Evolutionary conservation across 1,140 invertebrate species (phyloP), one percentile per base, ranked within the genome.

Genomic region (Cephus cinctus): DNA sequence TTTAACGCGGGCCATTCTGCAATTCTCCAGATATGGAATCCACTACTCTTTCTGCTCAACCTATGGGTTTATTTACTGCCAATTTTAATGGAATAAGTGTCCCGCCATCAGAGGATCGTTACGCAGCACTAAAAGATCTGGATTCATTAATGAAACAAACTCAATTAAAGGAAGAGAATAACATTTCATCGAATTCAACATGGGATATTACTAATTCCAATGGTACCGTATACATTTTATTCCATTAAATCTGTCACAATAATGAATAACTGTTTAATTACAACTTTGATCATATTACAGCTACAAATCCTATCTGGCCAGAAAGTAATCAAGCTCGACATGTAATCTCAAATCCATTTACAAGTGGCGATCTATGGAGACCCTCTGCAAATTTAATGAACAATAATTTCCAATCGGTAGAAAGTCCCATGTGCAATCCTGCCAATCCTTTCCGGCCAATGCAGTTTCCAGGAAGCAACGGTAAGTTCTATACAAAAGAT

Each of bases 101-200:
- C 54, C 78, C 81, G 43, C 83, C 83, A 22, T 74, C 80, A 8
- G 86, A 87, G 71, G 89, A 92, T 71, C 80, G 85, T 56, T 92
- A 92, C 68, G 88, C 89, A 34, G 88, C 89, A 14, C 77, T 92
- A 1, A 90, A 90, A 73, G 88, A 91, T 72, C 77, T 92, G 36
- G 89, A 92, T 63, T 80, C 72, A 19, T 57, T 84, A 45, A 86
- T 86, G 79, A 84, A 84, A 57, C 71, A 75, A 50, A 62, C 69
- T 11, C 73, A 73, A 47, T 50, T 76, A 18, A 71, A 75, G 51
- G 69, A 75, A 41, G 71, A 73, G 48, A 61, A 63, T 64, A 16
- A 46, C 49, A 46, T 44, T 23, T 25, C 59, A 35, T 31, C 61
- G 8, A 59, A 66, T 30, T 56, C 57, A 11, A 52, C 69, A 34